Evolutionary conservation across 2,888 invertebrate genomes (phyloP), one percentile per base, ranked within the genome.

Genomic region (Drosophila vallismaia): DNA sequence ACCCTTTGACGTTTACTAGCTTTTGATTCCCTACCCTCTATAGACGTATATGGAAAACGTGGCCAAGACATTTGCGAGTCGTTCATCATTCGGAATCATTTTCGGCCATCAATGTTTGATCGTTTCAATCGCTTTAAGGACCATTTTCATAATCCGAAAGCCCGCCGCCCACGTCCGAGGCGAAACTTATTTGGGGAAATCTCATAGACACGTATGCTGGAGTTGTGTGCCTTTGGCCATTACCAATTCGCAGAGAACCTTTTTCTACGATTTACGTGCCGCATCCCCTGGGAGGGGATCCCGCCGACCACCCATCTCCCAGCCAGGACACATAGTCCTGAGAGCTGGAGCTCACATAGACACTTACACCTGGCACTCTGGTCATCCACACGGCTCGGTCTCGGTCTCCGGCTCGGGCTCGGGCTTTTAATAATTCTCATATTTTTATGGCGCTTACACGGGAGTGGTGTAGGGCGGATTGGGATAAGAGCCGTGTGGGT

Each of bases 191-290:
- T 54, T 42, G 44, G 71, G 14, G 24, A 70, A 70, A 71, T 60
- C 71, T 71, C 70, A 70, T 70, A 70, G 70, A 70, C 70, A 70
- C 70, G 70, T 70, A 60, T 60, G 71, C 28, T 54, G 10, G 31
- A 46, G 52, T 26, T 51, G 53, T 60, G 71, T 48, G 62, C 70
- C 70, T 36, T 59, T 60, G 60, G 71, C 71, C 70, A 70, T 55
- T 70, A 66, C 64, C 52, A 64, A 66, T 64, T 68, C 60, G 75
- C 42, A 53, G 80, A 64, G 67, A 79, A 82, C 86, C 84, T 86
- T 83, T 86, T 79, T 82, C 86, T 82, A 86, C 86, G 82, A 82
- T 83, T 80, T 81, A 81, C 80, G 86, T 81, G 80, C 83, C 77
- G 55, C 77, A 71, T 86, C 86, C 80, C 86, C 48, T 48, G 86